A percentile compares a stretch with the other conserved stretches of the same genome.
phyloP scores from a whole-genome alignment of 2,888 invertebrate genomes.

The Synergus gifuensis region DNA sequence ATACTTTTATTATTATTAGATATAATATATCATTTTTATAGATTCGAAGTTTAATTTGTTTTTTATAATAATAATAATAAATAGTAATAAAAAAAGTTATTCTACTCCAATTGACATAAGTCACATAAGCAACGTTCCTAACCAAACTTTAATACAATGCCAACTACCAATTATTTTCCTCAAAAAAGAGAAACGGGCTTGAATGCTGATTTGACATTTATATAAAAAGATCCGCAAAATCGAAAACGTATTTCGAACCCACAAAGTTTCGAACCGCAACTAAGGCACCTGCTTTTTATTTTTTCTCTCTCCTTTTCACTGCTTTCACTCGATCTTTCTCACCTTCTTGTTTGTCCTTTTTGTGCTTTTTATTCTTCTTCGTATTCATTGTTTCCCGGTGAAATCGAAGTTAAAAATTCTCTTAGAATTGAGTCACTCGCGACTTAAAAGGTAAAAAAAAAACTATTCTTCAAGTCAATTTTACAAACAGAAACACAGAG shows the following conservation, averaged over 20 bases:
- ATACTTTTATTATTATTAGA: too few relatives aligned
- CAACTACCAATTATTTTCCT: not conserved
- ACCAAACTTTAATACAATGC: constrained; percentile 28
- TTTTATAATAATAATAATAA: too few relatives aligned
- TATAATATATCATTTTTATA: too few relatives aligned
- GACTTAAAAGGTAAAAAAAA: constrained; percentile 11
- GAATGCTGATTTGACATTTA: not conserved
- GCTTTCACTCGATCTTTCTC: constrained; percentile 62
- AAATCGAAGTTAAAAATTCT: constrained; percentile 61
- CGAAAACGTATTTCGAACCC: not conserved
- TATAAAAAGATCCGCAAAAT: not conserved
- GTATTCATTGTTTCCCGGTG: constrained; percentile 71
- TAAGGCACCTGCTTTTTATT: constrained; percentile 40
- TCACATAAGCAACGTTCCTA: constrained; percentile 17
- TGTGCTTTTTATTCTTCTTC: constrained; percentile 76
- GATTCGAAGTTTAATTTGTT: too few relatives aligned
- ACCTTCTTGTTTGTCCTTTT: constrained; percentile 75
- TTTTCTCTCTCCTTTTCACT: constrained; percentile 52
- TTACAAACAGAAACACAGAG: constrained; percentile 33
- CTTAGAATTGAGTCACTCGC: constrained; percentile 10
- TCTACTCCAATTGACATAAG: not conserved
- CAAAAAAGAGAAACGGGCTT: not conserved
- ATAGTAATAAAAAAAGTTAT: too few relatives aligned
- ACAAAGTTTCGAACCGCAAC: not conserved
- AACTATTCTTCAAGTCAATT: not conserved